Base-by-base conservation (phyloP, 2,797 vertebrate genomes). In the Poecilia picta region DNA sequence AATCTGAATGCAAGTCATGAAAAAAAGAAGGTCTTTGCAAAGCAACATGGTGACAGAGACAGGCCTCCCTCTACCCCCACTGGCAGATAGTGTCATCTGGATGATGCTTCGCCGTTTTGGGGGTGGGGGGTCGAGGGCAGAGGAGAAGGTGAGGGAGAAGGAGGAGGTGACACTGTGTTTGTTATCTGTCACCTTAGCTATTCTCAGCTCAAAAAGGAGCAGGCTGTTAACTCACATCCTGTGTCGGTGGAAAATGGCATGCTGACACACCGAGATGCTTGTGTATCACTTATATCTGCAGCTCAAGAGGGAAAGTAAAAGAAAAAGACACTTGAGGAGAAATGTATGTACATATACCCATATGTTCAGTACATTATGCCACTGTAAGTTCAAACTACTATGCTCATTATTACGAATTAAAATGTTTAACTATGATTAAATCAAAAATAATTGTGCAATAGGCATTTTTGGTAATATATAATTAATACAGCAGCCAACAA, bases 41-140 rank as follows among this genome's bases (percentile, higher is more conserved):
- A 73, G 55, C 20, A 23, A 11, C 13, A 25, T 20, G 33, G n/a
- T 74, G 75, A 82, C 78, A 36, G 75, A 41, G 76, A 64, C 62
- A 81, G 78, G 23, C 28, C 55, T 76, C 16, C 55, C 84, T 76
- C 16, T 46, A 70, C 36, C 11, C 66, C 11, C 13, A 41, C 39
- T 90, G 88, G 88, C 87, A 91, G 84, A 85, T 83, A 25, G 72
- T 91, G 85, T 91, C 89, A 90, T 83, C 73, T 71, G 73, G 46
- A 73, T 71, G 68, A 73, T 70, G 59, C 83, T 82, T 75, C 75
- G 25, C 51, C 72, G 73, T 80, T 89, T 80, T 47, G 53, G 75
- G 76, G 36, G 75, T 33, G 33, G 33, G 33, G 33, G n/a, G n/a
- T 2, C 15, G 45, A 11, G 45, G 46, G 64, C 2, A 66, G 62